Evolutionary conservation across 2,888 invertebrate species (phyloP).

Genomic region (Dilophus febrilis): DNA sequence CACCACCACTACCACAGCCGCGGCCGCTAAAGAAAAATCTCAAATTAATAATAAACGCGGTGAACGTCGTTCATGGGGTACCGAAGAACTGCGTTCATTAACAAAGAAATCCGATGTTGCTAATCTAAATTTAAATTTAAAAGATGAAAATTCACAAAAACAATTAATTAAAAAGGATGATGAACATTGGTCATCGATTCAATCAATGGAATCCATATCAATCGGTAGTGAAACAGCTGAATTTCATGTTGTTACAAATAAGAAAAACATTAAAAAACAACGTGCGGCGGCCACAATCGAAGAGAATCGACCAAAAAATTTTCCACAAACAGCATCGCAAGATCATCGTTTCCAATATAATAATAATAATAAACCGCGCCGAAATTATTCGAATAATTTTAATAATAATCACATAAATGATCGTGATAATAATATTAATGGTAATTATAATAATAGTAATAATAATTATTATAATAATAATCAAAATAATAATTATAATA

Average conservation of each 20-base stretch:
- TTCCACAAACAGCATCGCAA: no score
- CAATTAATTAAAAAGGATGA: conserved; percentile 9
- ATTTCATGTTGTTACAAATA: conserved; percentile 69
- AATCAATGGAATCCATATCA: conserved; percentile 8
- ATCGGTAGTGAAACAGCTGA: conserved; percentile 41
- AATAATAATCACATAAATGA: not conserved
- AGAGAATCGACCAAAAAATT: conserved; percentile 6
- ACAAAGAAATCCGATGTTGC: no score
- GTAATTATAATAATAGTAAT: conserved; percentile 11
- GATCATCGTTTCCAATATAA: conserved; percentile 1
- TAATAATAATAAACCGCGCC: not conserved
- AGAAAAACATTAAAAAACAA: conserved; percentile 61
- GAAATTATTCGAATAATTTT: conserved; percentile 1
- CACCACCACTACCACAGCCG: not conserved
- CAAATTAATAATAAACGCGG: conserved; percentile 11
- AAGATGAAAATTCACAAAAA: conserved; percentile 5
- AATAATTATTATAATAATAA: conserved; percentile 14
- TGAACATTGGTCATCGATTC: conserved; percentile 6
- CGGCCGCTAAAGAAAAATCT: conserved; percentile 7
- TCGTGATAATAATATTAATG: conserved; percentile 2
- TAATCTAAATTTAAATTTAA: no score
- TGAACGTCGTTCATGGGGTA: conserved; percentile 50
- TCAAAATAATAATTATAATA: conserved; percentile 2
- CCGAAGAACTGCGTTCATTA: conserved; percentile 38
- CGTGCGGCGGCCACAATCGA: conserved; percentile 17